A percentile compares a stretch with the other conserved stretches of the same genome.
Evolutionary conservation across 2,797 vertebrate species (phyloP).

Genomic region (Hippocampus kuda): DNA sequence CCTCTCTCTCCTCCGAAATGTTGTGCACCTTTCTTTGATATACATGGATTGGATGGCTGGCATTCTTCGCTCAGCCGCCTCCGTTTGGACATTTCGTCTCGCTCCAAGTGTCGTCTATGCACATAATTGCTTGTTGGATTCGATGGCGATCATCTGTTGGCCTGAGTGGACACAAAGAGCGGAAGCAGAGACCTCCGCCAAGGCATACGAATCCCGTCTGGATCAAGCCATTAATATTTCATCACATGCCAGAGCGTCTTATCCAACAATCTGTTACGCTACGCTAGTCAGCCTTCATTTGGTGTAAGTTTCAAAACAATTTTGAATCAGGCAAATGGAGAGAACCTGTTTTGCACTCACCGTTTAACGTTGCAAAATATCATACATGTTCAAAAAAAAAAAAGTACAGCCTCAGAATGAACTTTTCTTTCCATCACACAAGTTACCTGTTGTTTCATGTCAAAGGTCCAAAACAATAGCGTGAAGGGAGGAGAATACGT

Average conservation of each 20-base stretch:
- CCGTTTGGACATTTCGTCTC: neutral
- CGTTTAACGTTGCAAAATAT: too few relatives aligned
- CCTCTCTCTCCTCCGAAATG: slow-evolving; percentile 76
- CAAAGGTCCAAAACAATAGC: too few relatives aligned
- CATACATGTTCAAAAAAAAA: too few relatives aligned
- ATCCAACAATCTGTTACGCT: too few relatives aligned
- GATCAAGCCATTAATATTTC: neutral
- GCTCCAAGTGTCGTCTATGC: neutral
- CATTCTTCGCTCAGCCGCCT: neutral
- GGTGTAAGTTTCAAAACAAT: too few relatives aligned
- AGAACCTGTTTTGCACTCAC: too few relatives aligned
- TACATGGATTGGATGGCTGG: slow-evolving; percentile 15
- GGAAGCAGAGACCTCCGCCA: neutral
- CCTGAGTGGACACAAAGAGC: neutral
- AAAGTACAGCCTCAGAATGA: too few relatives aligned
- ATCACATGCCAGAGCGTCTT: too few relatives aligned
- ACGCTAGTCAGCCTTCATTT: neutral
- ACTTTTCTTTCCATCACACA: too few relatives aligned
- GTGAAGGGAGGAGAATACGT: too few relatives aligned
- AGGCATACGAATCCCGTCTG: neutral
- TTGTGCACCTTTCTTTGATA: slow-evolving; percentile 78
- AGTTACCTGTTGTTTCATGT: too few relatives aligned
- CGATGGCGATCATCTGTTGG: neutral
- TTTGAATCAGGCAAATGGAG: too few relatives aligned
- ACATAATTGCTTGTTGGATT: neutral